Evolutionary conservation across 2,888 invertebrate genomes (phyloP).

Genomic region (Dasypogon diadema): DNA sequence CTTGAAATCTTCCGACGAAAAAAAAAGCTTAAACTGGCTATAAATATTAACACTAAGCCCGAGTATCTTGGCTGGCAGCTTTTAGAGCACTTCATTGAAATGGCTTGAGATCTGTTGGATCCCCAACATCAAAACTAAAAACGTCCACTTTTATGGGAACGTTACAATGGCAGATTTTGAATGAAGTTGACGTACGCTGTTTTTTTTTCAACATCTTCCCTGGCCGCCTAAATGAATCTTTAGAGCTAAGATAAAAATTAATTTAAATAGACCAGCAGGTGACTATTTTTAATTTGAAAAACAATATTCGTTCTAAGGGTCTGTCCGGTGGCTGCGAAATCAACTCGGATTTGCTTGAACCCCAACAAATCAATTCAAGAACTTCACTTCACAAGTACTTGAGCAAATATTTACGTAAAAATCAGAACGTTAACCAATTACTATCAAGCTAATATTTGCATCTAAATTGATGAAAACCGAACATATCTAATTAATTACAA

Average conservation of each 20-base stretch:
- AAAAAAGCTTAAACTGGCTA: constrained; percentile 15
- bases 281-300: background rate
- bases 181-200: background rate
- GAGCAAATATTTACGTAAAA: constrained; percentile 41
- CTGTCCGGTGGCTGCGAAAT: no score
- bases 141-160: constrained; percentile 3
- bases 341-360: background rate
- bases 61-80: background rate
- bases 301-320: background rate
- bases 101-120: no score
- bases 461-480: constrained; percentile 55
- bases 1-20: constrained; percentile 11
- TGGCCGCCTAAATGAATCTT: background rate
- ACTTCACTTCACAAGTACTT: constrained; percentile 25
- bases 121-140: constrained; percentile 2
- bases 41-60: constrained; percentile 21
- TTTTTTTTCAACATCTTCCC: background rate
- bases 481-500: constrained; percentile 55
- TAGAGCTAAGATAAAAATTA: background rate
- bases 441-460: constrained; percentile 51
- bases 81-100: background rate
- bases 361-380: constrained; percentile 6
- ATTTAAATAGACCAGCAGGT: background rate
- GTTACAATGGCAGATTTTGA: constrained; percentile 16
- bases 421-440: constrained; percentile 54